Evolutionary conservation across 2,797 vertebrate species (phyloP), one percentile per base, ranked within the genome.

Genomic region (Aldrovandia affinis): DNA sequence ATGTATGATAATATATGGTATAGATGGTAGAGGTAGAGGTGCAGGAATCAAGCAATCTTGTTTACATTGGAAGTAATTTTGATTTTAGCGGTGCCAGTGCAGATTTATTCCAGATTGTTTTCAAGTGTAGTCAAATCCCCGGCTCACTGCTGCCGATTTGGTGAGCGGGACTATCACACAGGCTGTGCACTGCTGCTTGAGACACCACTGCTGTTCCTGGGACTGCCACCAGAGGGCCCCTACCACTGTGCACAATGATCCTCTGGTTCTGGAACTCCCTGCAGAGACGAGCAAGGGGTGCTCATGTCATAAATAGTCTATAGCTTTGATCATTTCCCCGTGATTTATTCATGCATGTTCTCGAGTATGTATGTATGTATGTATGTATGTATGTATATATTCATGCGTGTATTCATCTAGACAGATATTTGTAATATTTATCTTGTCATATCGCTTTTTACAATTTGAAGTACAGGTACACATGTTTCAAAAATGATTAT

Each of bases 151-250:
- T 73, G 36, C 33, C 52, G 20, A 50, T 54, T 28, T 44, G 18
- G 55, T 22, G 39, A 79, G 14, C 33, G 33, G 52, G 55, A 78
- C n/a, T n/a, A 10, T n/a, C 28, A 68, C 28, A 22, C n/a, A 4
- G 28, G 10, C 47, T 20, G 50, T n/a, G 12, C n/a, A 22, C 14
- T 30, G 75, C 50, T 18, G 39, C 68, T 39, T 39, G 36, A 36
- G 36, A 61, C 59, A 28, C 42, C 42, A 28, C 42, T 33, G 39
- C 44, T 44, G 30, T 85, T 50, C 15, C 44, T 25, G n/a, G 44
- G 44, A 30, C 57, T 15, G 36, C 84, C 84, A 85, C 68, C 55
- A 85, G 84, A 68, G 81, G 84, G 84, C 70, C 55, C 28, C 59
- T 78, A 47, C 12, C 42, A 63, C 73, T 36, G 47, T 30, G 61